Evolutionary conservation across 2,888 invertebrate species (phyloP), one percentile per base, ranked within the genome.

Genomic region (Horisme vitalbata): DNA sequence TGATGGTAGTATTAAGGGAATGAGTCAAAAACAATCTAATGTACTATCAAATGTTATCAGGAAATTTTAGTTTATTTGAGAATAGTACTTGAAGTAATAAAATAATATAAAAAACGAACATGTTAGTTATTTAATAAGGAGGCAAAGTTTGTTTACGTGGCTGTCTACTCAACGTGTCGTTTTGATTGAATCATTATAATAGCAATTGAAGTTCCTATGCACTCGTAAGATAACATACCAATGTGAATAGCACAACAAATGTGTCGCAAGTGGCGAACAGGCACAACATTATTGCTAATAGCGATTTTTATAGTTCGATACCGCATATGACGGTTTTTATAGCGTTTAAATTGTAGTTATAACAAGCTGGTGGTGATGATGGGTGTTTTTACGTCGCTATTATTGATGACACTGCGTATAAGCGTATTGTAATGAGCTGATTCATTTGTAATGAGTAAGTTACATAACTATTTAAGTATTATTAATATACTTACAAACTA

Each of bases 291-390:
- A 52, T 41, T 36, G 41, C 44, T 47, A 46, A 47, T 44, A 33
- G 37, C 46, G 10, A 52, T 44, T 44, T 44, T 52, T 44, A 47
- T 52, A 36, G 52, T 47, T 43, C 39, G 28, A 44, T 41, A 39
- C 32, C 11, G 30, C 36, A 37, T 30, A 37, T 20, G 41, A 31
- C 10, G 37, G 32, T 28, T 49, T 52, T 45, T 49, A 49, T 45
- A 23, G 39, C 33, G 6, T 24, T 41, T 39, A 39, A 43, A 48
- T 31, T 44, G 47, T 41, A 41, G 41, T 44, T 43, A 38, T 34
- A 39, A 51, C 43, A 39, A 27, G 41, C 37, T 36, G 8, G 30
- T 26, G 30, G 26, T 43, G 38, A 45, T 45, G 30, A 45, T 39
- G 28, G 38, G 33, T 45, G 38, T 43, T 46, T 34, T 28, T 18